phyloP scores from a whole-genome alignment of 2,797 vertebrate species.

The Chelon auratus region DNA sequence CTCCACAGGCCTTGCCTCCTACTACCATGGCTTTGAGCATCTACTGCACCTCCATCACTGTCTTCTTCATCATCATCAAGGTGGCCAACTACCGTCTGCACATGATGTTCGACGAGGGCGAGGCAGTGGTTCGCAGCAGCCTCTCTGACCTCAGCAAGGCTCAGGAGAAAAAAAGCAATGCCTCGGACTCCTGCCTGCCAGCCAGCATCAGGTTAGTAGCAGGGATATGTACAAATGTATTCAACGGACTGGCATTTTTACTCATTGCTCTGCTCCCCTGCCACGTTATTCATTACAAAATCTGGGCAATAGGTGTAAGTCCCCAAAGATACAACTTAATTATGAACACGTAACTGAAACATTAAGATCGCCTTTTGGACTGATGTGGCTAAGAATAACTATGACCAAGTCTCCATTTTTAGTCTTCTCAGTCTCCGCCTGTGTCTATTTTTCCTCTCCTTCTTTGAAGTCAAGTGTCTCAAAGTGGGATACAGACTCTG shows the following conservation, averaged over 20 bases:
- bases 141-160: slow-evolving; percentile 85
- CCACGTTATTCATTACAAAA: slow-evolving; percentile 36
- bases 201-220: slow-evolving; percentile 82
- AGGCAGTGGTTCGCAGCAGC: slow-evolving; percentile 87
- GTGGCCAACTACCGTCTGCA: slow-evolving; percentile 94
- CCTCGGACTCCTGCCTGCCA: slow-evolving; percentile 80
- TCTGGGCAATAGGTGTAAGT: slow-evolving; percentile 52
- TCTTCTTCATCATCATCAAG: slow-evolving; percentile 95
- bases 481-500: slow-evolving; percentile 22
- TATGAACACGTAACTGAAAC: slow-evolving; percentile 38
- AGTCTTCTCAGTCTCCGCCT: background rate
- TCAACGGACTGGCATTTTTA: slow-evolving; percentile 7
- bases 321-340: slow-evolving; percentile 45
- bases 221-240: too few species aligned
- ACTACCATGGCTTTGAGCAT: slow-evolving; percentile 90
- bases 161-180: slow-evolving; percentile 83
- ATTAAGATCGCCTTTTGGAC: slow-evolving; percentile 30
- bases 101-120: slow-evolving; percentile 94
- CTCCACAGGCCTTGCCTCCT: slow-evolving; percentile 91
- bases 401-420: slow-evolving; percentile 1
- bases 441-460: background rate
- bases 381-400: slow-evolving; percentile 25
- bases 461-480: slow-evolving; percentile 47
- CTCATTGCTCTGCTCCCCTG: slow-evolving; percentile 19
- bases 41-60: slow-evolving; percentile 92